Base-by-base conservation (phyloP, 92 coral and sea anemone genomes). In the Siderastrea siderea region DNA sequence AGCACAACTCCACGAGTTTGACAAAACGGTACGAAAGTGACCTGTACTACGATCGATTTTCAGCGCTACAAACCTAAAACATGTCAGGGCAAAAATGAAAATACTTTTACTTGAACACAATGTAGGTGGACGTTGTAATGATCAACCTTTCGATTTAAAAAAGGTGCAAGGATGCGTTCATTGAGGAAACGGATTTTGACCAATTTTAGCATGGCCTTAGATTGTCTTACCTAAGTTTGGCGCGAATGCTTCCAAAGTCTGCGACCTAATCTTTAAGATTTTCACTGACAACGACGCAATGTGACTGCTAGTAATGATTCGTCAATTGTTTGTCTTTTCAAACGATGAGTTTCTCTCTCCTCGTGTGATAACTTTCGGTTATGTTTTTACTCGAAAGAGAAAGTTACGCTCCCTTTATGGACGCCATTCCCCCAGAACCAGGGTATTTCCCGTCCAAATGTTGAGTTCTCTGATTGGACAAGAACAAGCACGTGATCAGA, bases 381-480 rank as follows among this genome's bases (percentile, higher is more conserved):
- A 26, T 7, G 26, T 15, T 51, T 51, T 51, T n/a, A 72, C 53
- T 16, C 59, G 78, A 81, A 82, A 82, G 55, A 11, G 86, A 70
- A 82, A 82, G n/a, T n/a, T 9, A 2, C 6, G 49, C 38, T 4
- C 48, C 9, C 51, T 45, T 82, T 82, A 82, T 82, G 51, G 86
- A 15, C 57, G 16, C 78, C 86, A 69, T 70, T 82, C 86, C 54
- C 16, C 85, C 17, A 9, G 3, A 68, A 17, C 44, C 6, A 68
- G 86, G 86, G 77, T 70, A 78, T 82, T 57, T 68, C 85, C 86
- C 86, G 77, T 46, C 75, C 13, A 1, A 45, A 12, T 48, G 46
- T 47, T 58, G 6, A 8, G 69, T 73, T 12, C 11, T 57, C 38
- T 48, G 13, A 82, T 82, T 82, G 86, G 86, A 67, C 84, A 53